Percentiles rank a stretch among this genome's conserved stretches.
Evolutionary conservation across 2,797 vertebrate genomes (phyloP).

Genomic region (Gobionotothen gibberifrons): DNA sequence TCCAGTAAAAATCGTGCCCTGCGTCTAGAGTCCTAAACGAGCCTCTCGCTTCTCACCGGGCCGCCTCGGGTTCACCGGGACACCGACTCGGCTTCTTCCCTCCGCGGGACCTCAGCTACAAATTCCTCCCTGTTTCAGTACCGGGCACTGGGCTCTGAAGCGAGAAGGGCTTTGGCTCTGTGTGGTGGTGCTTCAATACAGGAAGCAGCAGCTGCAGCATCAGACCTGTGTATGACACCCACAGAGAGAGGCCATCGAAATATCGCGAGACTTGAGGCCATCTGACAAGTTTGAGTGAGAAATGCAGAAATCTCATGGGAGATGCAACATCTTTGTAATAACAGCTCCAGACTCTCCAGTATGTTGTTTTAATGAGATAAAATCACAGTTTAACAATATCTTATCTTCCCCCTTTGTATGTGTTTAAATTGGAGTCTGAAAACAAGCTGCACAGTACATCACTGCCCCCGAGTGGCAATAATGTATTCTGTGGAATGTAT

Average conservation of each 20-base stretch:
- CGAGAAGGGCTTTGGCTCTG: conserved; percentile 36
- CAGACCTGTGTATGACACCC: conserved; percentile 70
- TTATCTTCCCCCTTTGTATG: conserved; percentile 28
- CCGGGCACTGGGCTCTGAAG: conserved; percentile 45
- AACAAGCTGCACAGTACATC: conserved; percentile 24
- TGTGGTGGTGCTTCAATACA: conserved; percentile 72
- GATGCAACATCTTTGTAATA: not conserved
- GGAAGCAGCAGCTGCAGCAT: conserved; percentile 81
- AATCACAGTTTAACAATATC: conserved; percentile 26
- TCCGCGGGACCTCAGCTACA: conserved; percentile 15
- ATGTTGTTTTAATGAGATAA: not conserved
- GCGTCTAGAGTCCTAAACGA: conserved; percentile 42
- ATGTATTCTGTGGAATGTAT: too few relatives aligned
- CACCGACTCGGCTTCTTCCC: conserved; percentile 27
- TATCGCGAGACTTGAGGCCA: conserved; percentile 71
- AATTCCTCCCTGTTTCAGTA: conserved; percentile 34
- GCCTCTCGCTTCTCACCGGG: conserved; percentile 39
- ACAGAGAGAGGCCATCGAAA: conserved; percentile 70
- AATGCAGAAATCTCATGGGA: not conserved
- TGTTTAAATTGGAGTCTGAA: conserved; percentile 30
- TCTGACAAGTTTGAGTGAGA: conserved; percentile 20
- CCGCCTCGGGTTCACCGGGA: conserved; percentile 32
- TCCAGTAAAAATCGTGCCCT: conserved; percentile 60
- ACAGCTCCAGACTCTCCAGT: not conserved
- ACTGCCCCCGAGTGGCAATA: conserved; percentile 49